Evolutionary conservation across 2,888 invertebrate genomes (phyloP), one percentile per base, ranked within the genome.

Genomic region (Apamea epomidion): DNA sequence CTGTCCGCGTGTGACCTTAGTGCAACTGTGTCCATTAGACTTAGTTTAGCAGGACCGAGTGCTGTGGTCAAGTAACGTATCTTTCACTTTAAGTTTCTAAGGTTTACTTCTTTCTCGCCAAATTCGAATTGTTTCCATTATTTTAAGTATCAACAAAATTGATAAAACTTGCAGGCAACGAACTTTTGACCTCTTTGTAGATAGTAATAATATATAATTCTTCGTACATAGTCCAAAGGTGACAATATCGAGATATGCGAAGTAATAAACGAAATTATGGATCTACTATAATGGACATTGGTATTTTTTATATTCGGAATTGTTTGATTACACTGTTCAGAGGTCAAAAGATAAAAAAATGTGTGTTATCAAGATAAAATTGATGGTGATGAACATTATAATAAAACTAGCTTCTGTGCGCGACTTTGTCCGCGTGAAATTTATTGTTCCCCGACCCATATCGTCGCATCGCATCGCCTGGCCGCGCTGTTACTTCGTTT

Each of bases 221-320:
- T 18, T 42, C 32, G 58, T 25, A n/a, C 37, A 42, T 16, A 73
- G 67, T 70, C 60, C 68, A 85, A 83, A 70, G 75, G 48, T 45
- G 14, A 51, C 25, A 25, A 54, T 48, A 45, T 8, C 16, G 48
- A 37, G 58, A 65, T 64, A 70, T 7, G n/a, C 6, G 18, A 37
- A 21, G 48, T 76, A 42, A 45, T 58, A 67, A 60, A 68, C 45
- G 60, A 48, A n/a, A n/a, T 64, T 16, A 42, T n/a, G 21, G 12
- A 73, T 62, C 65, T 80, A 85, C 37, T 64, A 45, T 42, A 42
- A 42, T 51, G 76, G 74, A 86, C 81, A 81, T 81, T 54, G 64
- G 37, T 51, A 29, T 25, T 62, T n/a, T 37, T 67, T 84, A 48
- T 65, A 58, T n/a, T 54, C n/a, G n/a, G 68, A 74, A 74, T 54